A percentile compares a stretch with the other conserved stretches of the same genome.
Conservation (phyloP, 2,113 vertebrate genomes). For the Semnopithecus entellus region DNA sequence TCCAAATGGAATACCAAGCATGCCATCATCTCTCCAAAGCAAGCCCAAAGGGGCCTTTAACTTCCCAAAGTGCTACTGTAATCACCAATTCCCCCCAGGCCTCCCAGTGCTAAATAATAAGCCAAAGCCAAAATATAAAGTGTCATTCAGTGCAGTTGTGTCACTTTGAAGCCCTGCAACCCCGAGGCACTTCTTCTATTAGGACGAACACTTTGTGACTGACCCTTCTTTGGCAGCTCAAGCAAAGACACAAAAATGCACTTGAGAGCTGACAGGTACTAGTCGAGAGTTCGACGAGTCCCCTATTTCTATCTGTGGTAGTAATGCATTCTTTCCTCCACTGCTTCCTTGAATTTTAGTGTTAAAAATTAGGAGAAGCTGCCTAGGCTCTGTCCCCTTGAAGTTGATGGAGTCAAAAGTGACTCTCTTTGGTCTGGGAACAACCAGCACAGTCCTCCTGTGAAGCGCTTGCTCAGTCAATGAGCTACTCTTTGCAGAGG, state of each 20-base stretch:
- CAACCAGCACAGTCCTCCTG: background rate
- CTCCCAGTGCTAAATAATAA: constrained; percentile 53
- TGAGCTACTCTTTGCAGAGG: background rate
- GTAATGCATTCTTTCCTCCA: background rate
- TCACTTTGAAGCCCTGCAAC: background rate
- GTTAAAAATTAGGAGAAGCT: constrained; percentile 53
- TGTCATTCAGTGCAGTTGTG: constrained; percentile 56
- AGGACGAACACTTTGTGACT: background rate
- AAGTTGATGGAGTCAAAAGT: background rate
- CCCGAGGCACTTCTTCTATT: background rate
- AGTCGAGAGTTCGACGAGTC: background rate
- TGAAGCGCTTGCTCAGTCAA: background rate
- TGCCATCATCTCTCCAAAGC: background rate
- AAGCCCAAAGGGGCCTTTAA: background rate
- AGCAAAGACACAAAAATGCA: constrained; percentile 1
- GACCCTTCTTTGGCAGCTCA: background rate
- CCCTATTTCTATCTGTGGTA: background rate
- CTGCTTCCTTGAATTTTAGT: constrained; percentile 57
- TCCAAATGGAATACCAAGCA: background rate
- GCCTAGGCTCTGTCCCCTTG: background rate
- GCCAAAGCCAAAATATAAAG: constrained; percentile 54
- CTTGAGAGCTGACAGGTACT: background rate
- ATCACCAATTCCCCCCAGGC: background rate
- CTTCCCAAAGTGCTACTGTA: background rate
- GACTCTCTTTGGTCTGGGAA: constrained; percentile 67